Base-by-base conservation (phyloP, 2,113 vertebrate species). In the Syngnathoides biaculeatus region DNA sequence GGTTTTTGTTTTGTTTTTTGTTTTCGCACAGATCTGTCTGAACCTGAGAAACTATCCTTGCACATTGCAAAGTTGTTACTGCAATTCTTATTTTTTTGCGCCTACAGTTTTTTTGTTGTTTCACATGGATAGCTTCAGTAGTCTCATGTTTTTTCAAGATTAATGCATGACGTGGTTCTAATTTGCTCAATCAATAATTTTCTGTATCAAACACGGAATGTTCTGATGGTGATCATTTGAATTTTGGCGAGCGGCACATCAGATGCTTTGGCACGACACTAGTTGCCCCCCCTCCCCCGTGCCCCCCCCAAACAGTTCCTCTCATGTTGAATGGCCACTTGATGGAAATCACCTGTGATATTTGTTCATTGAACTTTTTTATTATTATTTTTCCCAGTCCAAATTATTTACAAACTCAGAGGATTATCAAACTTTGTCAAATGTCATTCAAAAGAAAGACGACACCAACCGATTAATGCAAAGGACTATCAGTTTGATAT, bases 251-350 rank as follows among this genome's bases (percentile, higher is more conserved):
- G n/a, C n/a, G n/a, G n/a, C n/a, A 5, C 67, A 39, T 82, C 66
- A 75, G 74, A 76, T 69, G 81, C 81, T 69, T 70, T 58, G 69
- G 59, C 47, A 80, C 82, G 76, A 69, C 66, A 77, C 13, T 61
- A 55, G 64, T 76, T 77, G 67, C 57, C 59, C 73, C 65, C 79
- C 67, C 40, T 58, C 47, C n/a, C n/a, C n/a, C n/a, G n/a, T 77
- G 67, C 57, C 59, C 73, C 65, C 79, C 67, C 40, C 55, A 42
- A 1, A 67, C 67, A 22, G 65, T 57, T 57, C 50, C 60, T 69
- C 66, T 65, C 64, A 69, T 12, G 70, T 60, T 45, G 59, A 20
- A 30, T 10, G 27, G 45, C 59, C 27, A 47, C 40, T 69, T 77
- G 65, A 73, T 64, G 72, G 50, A 81, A 80, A 70, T 79, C 14